Evolutionary conservation across 2,888 invertebrate genomes (phyloP).

Genomic region (Miltochrista miniata): DNA sequence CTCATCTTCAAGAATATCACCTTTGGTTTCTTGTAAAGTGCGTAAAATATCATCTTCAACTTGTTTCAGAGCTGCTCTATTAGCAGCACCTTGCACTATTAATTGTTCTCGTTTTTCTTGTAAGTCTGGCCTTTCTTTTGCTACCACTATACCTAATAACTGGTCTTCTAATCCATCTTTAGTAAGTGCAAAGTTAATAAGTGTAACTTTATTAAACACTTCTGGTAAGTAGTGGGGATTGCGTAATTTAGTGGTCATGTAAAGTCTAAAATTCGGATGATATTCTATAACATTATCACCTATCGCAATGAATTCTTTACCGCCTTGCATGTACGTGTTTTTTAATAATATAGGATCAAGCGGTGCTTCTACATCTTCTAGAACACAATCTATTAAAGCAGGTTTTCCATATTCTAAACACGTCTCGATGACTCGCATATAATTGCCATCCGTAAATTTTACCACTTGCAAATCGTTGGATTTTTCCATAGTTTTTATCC

Average conservation of each 20-base stretch:
- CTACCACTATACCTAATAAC: constrained; percentile 92
- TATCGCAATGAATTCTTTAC: constrained; percentile 88
- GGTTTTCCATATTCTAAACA: constrained; percentile 91
- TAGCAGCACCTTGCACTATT: constrained; percentile 90
- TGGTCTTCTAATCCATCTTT: constrained; percentile 93
- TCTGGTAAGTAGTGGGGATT: constrained; percentile 95
- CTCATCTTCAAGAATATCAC: constrained; percentile 96
- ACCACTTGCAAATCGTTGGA: constrained; percentile 87
- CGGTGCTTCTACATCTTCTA: constrained; percentile 90
- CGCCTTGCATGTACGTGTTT: constrained; percentile 89
- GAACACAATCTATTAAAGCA: constrained; percentile 89
- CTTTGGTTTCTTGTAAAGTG: constrained; percentile 91
- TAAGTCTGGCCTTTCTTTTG: constrained; percentile 92
- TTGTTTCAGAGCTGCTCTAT: constrained; percentile 91
- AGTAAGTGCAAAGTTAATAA: constrained; percentile 93
- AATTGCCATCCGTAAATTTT: constrained; percentile 89
- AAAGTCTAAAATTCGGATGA: constrained; percentile 89
- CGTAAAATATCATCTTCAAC: constrained; percentile 95
- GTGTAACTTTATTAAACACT: constrained; percentile 91
- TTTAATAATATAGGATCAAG: constrained; percentile 90
- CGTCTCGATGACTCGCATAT: constrained; percentile 89
- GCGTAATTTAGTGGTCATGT: constrained; percentile 91
- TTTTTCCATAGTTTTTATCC: constrained; percentile 93
- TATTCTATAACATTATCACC: constrained; percentile 92
- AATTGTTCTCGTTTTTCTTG: constrained; percentile 91